Evolutionary conservation across 2,113 vertebrate genomes (phyloP).

Genomic region (Pandion haliaetus): DNA sequence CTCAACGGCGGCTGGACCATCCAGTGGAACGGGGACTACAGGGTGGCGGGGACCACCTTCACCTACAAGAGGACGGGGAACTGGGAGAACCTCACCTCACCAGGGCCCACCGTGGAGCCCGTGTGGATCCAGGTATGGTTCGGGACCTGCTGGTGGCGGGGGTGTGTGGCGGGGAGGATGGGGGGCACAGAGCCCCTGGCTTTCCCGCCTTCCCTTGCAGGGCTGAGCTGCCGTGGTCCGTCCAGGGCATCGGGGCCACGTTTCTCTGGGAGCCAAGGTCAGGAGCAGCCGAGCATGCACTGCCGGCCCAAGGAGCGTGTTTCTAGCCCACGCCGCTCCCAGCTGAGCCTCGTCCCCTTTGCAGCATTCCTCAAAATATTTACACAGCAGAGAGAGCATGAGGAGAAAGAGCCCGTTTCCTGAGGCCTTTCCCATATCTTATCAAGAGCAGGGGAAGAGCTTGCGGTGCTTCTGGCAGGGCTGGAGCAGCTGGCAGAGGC

Average conservation of each 20-base stretch:
- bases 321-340: neutral
- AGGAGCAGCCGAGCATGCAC: rapidly evolving
- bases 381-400: neutral
- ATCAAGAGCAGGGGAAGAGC: neutral
- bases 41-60: slow-evolving; percentile 90
- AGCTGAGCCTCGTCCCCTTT: neutral
- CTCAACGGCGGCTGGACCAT: slow-evolving; percentile 95
- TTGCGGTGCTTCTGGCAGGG: neutral
- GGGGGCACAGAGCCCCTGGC: rapidly evolving
- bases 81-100: slow-evolving; percentile 92
- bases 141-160: neutral
- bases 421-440: neutral
- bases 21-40: slow-evolving; percentile 93
- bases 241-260: neutral
- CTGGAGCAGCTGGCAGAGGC: neutral
- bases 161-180: rapidly evolving
- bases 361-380: neutral
- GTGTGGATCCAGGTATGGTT: slow-evolving; percentile 91
- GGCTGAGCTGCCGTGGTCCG: neutral
- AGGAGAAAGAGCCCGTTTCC: neutral
- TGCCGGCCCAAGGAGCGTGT: rapidly evolving
- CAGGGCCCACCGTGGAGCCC: slow-evolving; percentile 88
- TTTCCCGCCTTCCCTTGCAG: neutral
- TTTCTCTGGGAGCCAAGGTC: rapidly evolving
- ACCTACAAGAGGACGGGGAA: slow-evolving; percentile 87